Evolutionary conservation across 2,113 vertebrate species (phyloP).

Genomic region (Collichthys lucidus): DNA sequence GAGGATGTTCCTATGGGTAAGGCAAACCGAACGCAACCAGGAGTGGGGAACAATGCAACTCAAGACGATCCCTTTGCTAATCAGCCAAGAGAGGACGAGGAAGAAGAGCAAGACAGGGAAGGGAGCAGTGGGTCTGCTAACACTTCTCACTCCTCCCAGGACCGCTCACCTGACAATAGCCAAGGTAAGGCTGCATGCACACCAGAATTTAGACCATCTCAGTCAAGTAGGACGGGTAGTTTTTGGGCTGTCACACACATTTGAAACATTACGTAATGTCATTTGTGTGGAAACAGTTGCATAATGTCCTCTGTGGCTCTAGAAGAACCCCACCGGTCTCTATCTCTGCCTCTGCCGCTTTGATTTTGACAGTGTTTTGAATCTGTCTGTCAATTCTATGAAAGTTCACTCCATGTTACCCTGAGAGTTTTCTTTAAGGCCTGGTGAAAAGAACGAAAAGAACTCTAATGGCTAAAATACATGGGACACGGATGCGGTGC

Average conservation of each 20-base stretch:
- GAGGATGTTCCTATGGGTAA: slow-evolving; percentile 54
- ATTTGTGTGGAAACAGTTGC: not conserved
- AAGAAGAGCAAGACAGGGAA: slow-evolving; percentile 36
- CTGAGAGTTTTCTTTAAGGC: too few relatives aligned
- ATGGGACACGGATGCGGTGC: too few relatives aligned
- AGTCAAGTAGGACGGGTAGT: not conserved
- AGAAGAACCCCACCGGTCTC: too few relatives aligned
- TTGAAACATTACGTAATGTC: not conserved
- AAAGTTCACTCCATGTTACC: too few relatives aligned
- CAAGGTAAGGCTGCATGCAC: slow-evolving; percentile 50
- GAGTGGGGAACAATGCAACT: not conserved
- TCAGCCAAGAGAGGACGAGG: slow-evolving; percentile 33
- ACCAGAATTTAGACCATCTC: not conserved
- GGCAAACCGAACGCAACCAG: slow-evolving; percentile 15
- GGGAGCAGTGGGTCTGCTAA: slow-evolving; percentile 62
- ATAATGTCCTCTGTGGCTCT: not conserved
- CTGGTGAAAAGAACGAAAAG: too few relatives aligned
- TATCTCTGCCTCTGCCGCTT: too few relatives aligned
- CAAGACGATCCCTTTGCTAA: not conserved
- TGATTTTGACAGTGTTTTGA: too few relatives aligned
- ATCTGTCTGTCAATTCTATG: too few relatives aligned
- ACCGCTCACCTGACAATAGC: slow-evolving; percentile 64
- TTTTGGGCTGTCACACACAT: not conserved
- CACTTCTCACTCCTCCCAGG: slow-evolving; percentile 73
- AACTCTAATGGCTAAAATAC: too few relatives aligned